Percentiles rank a stretch among this genome's conserved stretches.
These are phyloP conservation scores for Craterocephalus amniculus DNA, from an alignment of 2,797 vertebrate genomes.

Conservation along the genomic window DNA sequence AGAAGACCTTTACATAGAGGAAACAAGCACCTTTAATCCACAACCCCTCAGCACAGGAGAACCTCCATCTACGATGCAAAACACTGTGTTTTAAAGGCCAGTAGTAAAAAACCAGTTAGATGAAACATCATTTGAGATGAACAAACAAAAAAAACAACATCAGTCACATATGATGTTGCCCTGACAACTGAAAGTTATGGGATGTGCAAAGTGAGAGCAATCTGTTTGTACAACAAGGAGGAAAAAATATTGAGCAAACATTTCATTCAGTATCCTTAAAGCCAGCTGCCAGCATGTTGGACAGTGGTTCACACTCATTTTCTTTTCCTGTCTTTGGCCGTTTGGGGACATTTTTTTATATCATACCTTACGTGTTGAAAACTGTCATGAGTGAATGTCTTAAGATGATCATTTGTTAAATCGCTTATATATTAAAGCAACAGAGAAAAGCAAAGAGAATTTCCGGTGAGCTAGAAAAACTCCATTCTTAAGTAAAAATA, in stretches of 20 bases:
- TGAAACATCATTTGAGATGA: too few species aligned
- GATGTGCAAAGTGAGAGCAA: not conserved
- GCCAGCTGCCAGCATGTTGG: not conserved
- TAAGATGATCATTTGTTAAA: constrained; percentile 29
- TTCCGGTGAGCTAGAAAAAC: constrained; percentile 27
- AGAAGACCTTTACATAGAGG: too few species aligned
- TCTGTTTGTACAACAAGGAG: not conserved
- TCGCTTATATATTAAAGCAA: constrained; percentile 19
- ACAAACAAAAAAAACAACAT: too few species aligned
- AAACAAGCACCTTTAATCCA: too few species aligned
- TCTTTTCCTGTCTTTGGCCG: constrained; percentile 15
- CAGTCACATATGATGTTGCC: too few species aligned
- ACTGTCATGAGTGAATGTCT: constrained; percentile 38
- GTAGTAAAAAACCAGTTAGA: too few species aligned
- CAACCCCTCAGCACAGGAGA: too few species aligned
- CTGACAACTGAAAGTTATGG: not conserved
- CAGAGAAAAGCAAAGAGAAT: constrained; percentile 33
- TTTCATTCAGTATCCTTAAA: constrained; percentile 12
- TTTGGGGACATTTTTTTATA: constrained; percentile 20
- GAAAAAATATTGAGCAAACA: not conserved
- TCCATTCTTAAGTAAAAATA: constrained; percentile 45
- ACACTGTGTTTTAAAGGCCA: too few species aligned
- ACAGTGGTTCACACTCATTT: not conserved
- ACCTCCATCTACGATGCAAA: too few species aligned
- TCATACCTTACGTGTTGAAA: too few species aligned